Conservation (phyloP, 1,140 invertebrate species). For the Triops longicaudatus region DNA sequence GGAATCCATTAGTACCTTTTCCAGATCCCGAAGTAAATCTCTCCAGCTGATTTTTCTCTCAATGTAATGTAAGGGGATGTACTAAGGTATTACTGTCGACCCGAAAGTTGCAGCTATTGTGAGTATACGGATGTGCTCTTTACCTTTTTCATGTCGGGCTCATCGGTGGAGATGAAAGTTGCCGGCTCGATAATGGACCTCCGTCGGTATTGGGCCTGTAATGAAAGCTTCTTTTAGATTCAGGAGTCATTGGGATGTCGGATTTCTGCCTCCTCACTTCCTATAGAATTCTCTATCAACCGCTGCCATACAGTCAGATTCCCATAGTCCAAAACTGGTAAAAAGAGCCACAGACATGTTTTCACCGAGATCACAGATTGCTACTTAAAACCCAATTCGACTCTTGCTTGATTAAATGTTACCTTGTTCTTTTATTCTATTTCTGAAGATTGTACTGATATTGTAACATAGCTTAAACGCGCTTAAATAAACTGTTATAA, state of each 20-base stretch:
- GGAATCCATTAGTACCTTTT: too few species aligned
- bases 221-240: neutral
- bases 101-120: neutral
- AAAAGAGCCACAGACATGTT: neutral
- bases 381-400: neutral
- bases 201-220: neutral
- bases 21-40: too few species aligned
- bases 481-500: too few species aligned
- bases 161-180: slow-evolving; percentile 4
- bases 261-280: neutral
- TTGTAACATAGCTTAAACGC: too few species aligned
- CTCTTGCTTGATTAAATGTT: neutral
- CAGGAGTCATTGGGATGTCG: neutral
- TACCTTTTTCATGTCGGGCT: neutral
- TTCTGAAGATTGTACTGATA: too few species aligned
- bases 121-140: neutral
- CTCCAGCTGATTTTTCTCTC: neutral
- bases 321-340: neutral
- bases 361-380: neutral
- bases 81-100: neutral
- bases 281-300: neutral
- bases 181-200: neutral
- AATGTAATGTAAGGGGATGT: neutral
- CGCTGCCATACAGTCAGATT: neutral
- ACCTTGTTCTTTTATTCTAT: too few species aligned